These are phyloP conservation scores for Syngnathus acus DNA, from an alignment of 2,797 vertebrate species.

Conservation along the genomic window DNA sequence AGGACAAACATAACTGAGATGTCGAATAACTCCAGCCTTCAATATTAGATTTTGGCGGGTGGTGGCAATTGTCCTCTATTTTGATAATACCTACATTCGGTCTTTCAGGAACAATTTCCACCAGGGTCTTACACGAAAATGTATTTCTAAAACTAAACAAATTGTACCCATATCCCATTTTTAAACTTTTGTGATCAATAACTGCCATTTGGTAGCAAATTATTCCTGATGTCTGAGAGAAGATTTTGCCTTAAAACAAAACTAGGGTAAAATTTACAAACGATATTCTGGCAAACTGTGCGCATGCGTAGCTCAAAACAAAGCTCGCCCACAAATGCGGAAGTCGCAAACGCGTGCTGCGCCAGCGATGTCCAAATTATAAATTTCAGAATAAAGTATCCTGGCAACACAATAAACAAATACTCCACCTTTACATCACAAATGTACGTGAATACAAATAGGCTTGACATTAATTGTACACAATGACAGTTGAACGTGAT, in stretches of 20 bases:
- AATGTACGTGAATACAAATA: background rate
- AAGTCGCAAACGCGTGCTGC: background rate
- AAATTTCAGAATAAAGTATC: background rate
- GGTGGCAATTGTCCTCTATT: background rate
- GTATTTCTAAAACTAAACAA: background rate
- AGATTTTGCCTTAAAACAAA: background rate
- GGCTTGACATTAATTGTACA: rapidly evolving
- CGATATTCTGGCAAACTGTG: no score
- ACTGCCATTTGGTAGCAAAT: no score
- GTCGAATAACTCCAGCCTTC: background rate
- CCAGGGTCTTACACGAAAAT: background rate
- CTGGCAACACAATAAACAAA: background rate
- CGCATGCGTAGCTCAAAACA: no score
- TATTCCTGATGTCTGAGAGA: background rate
- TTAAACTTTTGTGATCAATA: background rate
- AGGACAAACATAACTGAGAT: background rate
- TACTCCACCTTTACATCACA: background rate
- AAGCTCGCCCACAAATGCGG: no score
- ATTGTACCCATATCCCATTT: rapidly evolving
- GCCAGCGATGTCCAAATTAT: background rate
- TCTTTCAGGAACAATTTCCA: slow-evolving; percentile 17
- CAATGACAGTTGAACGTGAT: background rate
- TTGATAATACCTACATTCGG: slow-evolving; percentile 9
- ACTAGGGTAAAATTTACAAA: no score
- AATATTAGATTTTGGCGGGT: slow-evolving; percentile 58